Conservation (phyloP, 2,113 vertebrate genomes). For the Tonatia bakeri region DNA sequence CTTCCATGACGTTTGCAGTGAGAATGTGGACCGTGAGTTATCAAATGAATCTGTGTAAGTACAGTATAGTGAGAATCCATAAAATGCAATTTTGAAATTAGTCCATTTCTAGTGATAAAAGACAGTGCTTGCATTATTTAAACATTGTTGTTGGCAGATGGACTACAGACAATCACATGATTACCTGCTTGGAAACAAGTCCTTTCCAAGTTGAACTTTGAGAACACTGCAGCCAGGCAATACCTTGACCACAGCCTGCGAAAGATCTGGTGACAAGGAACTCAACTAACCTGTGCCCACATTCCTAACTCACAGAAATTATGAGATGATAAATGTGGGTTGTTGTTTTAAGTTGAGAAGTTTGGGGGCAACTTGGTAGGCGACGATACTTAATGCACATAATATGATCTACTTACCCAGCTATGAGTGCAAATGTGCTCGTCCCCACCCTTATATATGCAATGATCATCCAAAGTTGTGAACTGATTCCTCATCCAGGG, state of each 20-base stretch:
- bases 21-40: neutral
- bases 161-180: neutral
- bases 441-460: neutral
- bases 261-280: neutral
- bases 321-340: neutral
- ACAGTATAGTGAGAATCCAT: neutral
- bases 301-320: neutral
- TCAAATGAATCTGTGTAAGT: neutral
- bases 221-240: neutral
- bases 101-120: neutral
- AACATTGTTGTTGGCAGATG: neutral
- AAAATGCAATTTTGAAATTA: neutral
- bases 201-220: neutral
- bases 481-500: neutral
- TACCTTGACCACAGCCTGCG: neutral
- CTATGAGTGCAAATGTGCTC: neutral
- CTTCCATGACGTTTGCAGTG: neutral
- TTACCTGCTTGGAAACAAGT: neutral
- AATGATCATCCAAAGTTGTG: neutral
- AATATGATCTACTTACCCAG: neutral
- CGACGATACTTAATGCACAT: neutral
- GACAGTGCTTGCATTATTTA: neutral
- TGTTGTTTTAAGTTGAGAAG: neutral
- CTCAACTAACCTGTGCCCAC: neutral
- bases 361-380: neutral